Evolutionary conservation across 2,797 vertebrate species (phyloP).

Genomic region (Nothura maculosa): DNA sequence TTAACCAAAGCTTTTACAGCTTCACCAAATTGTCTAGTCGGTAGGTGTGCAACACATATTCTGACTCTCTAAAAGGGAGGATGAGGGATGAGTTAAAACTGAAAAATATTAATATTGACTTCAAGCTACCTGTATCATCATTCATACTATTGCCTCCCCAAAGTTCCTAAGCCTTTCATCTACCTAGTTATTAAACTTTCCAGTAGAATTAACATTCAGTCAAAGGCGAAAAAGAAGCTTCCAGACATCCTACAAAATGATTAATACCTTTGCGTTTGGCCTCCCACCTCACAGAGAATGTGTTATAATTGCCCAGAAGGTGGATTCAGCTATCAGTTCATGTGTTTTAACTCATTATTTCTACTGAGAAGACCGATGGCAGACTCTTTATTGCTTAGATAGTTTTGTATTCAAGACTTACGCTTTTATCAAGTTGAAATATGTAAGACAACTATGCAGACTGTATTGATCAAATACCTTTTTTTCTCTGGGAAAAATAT

Average conservation of each 20-base stretch:
- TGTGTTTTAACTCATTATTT: background rate
- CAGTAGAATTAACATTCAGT: background rate
- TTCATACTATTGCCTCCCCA: background rate
- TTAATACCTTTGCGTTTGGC: background rate
- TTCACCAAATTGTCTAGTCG: background rate
- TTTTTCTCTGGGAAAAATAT: constrained; percentile 8
- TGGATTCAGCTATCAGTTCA: background rate
- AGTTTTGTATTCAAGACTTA: background rate
- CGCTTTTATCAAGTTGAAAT: background rate
- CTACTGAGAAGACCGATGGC: background rate
- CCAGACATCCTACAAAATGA: background rate
- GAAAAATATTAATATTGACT: background rate
- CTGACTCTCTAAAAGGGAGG: background rate
- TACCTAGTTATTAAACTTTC: background rate
- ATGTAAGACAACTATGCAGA: background rate
- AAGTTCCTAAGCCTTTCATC: background rate
- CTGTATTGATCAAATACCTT: background rate
- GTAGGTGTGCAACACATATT: background rate
- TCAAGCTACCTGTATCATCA: background rate
- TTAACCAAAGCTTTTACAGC: background rate
- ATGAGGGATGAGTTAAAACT: background rate
- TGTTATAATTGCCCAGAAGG: background rate
- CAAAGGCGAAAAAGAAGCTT: background rate
- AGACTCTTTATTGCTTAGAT: background rate
- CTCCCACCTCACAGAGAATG: background rate